phyloP scores from a whole-genome alignment of 2,888 invertebrate species.

The Galerucella nymphaeae region DNA sequence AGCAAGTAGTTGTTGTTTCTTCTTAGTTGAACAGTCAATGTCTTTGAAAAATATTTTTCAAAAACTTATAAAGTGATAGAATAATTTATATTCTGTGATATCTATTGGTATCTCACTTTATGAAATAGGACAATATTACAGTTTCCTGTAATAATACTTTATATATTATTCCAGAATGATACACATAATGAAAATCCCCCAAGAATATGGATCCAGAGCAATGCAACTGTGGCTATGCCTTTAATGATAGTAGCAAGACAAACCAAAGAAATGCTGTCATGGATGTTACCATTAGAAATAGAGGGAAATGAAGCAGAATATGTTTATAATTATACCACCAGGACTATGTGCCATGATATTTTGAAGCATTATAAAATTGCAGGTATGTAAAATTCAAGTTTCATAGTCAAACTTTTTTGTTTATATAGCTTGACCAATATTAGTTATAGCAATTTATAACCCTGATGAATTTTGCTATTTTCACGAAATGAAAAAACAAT shows the following conservation, averaged over 20 bases:
- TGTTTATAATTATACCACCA: slow-evolving; percentile 68
- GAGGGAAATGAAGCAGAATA: slow-evolving; percentile 63
- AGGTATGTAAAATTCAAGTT: slow-evolving; percentile 24
- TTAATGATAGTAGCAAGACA: slow-evolving; percentile 81
- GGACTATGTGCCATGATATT: slow-evolving; percentile 73
- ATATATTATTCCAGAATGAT: neutral
- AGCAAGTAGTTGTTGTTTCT: no score
- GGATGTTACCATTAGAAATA: slow-evolving; percentile 80
- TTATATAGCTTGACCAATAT: neutral
- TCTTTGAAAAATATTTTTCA: no score
- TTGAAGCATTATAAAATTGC: slow-evolving; percentile 39
- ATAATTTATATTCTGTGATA: no score
- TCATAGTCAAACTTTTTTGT: neutral
- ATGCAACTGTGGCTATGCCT: slow-evolving; percentile 63
- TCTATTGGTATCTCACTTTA: no score
- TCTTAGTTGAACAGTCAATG: no score
- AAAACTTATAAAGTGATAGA: no score
- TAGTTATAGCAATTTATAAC: neutral
- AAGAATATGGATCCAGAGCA: slow-evolving; percentile 50
- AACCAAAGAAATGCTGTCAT: slow-evolving; percentile 80
- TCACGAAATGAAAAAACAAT: no score
- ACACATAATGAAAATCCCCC: slow-evolving; percentile 43
- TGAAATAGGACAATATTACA: no score
- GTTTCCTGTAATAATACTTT: no score
- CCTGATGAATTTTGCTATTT: no score